Conservation (phyloP, 2,888 invertebrate species). For the Parasteatoda lunata region DNA sequence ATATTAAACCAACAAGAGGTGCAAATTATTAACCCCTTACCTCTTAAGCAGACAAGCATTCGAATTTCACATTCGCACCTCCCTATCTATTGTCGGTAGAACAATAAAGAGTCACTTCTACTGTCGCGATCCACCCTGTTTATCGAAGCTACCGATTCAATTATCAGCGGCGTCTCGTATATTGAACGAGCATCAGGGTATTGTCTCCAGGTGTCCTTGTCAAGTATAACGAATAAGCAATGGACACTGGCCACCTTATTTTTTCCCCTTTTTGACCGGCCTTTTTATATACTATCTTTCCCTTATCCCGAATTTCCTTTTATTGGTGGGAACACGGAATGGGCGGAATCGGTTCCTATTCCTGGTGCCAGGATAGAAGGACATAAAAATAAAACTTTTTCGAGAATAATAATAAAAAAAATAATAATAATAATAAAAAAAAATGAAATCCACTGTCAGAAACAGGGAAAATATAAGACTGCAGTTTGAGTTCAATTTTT, state of each 20-base stretch:
- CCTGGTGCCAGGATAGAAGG: neutral
- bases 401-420: conserved; percentile 15
- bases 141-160: conserved; percentile 63
- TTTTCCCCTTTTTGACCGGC: conserved; percentile 24
- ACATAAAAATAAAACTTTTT: conserved; percentile 1
- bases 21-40: conserved; percentile 3
- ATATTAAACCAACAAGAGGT: neutral
- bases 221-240: conserved; percentile 61
- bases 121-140: conserved; percentile 49
- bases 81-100: conserved; percentile 31
- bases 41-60: neutral
- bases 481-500: conserved; percentile 59
- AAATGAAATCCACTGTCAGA: conserved; percentile 55
- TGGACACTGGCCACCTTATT: conserved; percentile 28
- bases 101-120: conserved; percentile 54
- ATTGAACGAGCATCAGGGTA: conserved; percentile 60
- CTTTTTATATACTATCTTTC: conserved; percentile 43
- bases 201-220: conserved; percentile 67
- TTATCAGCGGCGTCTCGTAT: conserved; percentile 66
- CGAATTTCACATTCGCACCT: neutral
- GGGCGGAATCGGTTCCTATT: conserved; percentile 59
- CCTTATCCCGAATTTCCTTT: conserved; percentile 35
- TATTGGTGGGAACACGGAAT: conserved; percentile 65
- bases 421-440: conserved; percentile 36
- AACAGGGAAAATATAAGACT: conserved; percentile 47